Evolutionary conservation across 1,140 invertebrate genomes (phyloP).

Genomic region (Drosophila melanogaster): DNA sequence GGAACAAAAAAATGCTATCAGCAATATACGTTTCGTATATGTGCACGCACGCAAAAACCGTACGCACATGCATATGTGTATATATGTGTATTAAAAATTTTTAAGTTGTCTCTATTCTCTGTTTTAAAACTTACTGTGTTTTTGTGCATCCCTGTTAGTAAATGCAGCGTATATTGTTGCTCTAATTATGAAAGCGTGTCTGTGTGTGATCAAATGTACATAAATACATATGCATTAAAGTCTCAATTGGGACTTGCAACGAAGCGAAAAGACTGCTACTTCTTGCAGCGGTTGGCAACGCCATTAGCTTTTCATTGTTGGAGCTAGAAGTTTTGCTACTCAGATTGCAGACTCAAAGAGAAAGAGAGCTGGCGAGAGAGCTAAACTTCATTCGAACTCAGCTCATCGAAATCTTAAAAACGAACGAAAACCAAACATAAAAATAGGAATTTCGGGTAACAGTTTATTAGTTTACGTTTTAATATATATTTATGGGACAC

Average conservation of each 20-base stretch:
- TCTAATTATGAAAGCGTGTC: slow-evolving; percentile 75
- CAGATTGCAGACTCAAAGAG: slow-evolving; percentile 63
- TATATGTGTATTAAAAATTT: slow-evolving; percentile 72
- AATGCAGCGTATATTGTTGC: slow-evolving; percentile 30
- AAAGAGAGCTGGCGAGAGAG: slow-evolving; percentile 19
- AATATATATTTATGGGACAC: background rate
- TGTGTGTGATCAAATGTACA: slow-evolving; percentile 37
- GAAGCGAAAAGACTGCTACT: slow-evolving; percentile 77
- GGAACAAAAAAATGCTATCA: background rate
- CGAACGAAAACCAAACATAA: slow-evolving; percentile 35
- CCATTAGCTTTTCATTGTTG: slow-evolving; percentile 48
- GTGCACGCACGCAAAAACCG: slow-evolving; percentile 56
- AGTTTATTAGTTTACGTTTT: too few species aligned
- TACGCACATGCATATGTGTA: too few species aligned
- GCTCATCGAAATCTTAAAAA: slow-evolving; percentile 54
- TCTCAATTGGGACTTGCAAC: slow-evolving; percentile 67
- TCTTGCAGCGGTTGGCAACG: slow-evolving; percentile 62
- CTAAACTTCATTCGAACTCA: slow-evolving; percentile 44
- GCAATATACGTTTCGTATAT: background rate
- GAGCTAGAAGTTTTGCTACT: slow-evolving; percentile 62
- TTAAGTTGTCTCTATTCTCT: slow-evolving; percentile 31
- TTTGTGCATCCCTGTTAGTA: background rate
- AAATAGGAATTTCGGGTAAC: slow-evolving; percentile 22
- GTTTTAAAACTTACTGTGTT: background rate
- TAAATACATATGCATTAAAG: slow-evolving; percentile 58